Evolutionary conservation across 2,113 vertebrate genomes (phyloP).

Genomic region (pig (Sus scrofa)): T2T-Sscrofa CM000820.6:35859501-35860000

Average conservation of each 20-base stretch:
- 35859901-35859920: neutral
- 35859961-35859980: neutral
- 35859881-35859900: neutral
- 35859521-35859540: no score
- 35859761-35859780: neutral
- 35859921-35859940: neutral
- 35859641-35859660: no score
- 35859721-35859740: conserved; percentile 25
- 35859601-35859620: no score
- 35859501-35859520: no score
- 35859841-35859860: neutral
- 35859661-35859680: no score
- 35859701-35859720: no score
- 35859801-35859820: neutral
- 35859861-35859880: neutral
- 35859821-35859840: conserved; percentile 17
- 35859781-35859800: neutral
- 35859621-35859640: no score
- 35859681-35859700: no score
- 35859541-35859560: no score
- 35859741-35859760: conserved; percentile 1
- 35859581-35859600: no score
- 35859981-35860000: neutral
- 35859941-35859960: neutral
- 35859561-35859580: no score